Evolutionary conservation across 2,113 vertebrate genomes (phyloP), one percentile per base, ranked within the genome.

Genomic region (Cynoglossus semilaevis): DNA sequence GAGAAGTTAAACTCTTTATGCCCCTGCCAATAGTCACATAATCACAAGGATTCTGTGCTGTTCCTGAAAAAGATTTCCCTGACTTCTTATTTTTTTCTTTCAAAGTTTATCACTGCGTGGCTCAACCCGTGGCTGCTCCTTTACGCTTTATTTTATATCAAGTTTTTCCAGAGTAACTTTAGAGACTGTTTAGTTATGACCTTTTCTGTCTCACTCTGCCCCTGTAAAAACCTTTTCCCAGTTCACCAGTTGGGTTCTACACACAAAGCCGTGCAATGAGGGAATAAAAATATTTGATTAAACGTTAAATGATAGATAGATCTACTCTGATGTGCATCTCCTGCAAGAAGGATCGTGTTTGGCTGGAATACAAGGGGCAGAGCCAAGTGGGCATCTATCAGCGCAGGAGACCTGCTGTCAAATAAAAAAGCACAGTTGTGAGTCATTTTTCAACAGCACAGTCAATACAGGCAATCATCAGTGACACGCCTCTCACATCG

Each of bases 261-360:
- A 2, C 22, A 36, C 19, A 16, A 36, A 10, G 41, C 22, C 36
- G 65, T 42, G 68, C 57, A 54, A 49, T 29, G 63, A 70, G 58
- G 67, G 67, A 77, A 79, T 70, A 72, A 72, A 74, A 72, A 58
- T 17, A 53, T 58, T 70, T 75, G 72, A 76, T 78, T 71, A 74
- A 43, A 67, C 15, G 51, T 53, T 40, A 50, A 17, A n/a, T 15
- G 41, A 55, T 41, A 34, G 58, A 64, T 41, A 19, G 58, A 64
- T 67, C 53, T 42, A 38, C 15, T 71, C 38, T 35, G 72, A 74
- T 51, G 60, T 38, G 45, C 50, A 63, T 59, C 41, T 52, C 10
- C 58, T n/a, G 54, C 17, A 17, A 46, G 58, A 48, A 45, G 51
- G 53, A 51, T 19, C 35, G 73, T 19, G 50, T 58, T 75, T 72